Conservation (phyloP, 2,888 invertebrate species). For the Apoderus coryli region DNA sequence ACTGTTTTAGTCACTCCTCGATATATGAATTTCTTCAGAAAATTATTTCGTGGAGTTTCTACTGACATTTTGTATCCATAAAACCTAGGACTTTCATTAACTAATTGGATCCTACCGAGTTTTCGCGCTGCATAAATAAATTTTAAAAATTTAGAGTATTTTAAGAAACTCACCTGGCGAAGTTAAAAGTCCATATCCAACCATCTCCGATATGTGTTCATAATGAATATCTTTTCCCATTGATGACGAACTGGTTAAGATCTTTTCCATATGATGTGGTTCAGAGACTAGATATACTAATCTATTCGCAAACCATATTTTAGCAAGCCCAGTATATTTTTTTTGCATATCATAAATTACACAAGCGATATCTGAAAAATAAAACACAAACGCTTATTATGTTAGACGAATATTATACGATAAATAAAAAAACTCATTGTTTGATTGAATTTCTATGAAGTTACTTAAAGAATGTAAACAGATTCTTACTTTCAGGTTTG, state of each 20-base stretch:
- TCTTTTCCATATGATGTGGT: constrained; percentile 10
- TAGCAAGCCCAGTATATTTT: constrained; percentile 5
- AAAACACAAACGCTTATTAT: too few species aligned
- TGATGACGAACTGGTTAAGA: constrained; percentile 7
- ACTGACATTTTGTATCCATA: too few species aligned
- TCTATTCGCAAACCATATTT: constrained; percentile 11
- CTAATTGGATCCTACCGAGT: too few species aligned
- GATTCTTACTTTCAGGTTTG: neutral
- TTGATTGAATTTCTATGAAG: constrained; percentile 1
- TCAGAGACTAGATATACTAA: constrained; percentile 7
- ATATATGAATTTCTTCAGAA: too few species aligned
- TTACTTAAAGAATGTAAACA: constrained; percentile 1
- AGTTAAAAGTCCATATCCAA: constrained; percentile 10
- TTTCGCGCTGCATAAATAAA: neutral
- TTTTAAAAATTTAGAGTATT: neutral
- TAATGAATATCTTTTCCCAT: constrained; percentile 9
- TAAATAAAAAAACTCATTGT: too few species aligned
- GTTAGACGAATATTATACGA: too few species aligned
- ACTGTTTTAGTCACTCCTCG: too few species aligned
- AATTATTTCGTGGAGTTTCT: too few species aligned
- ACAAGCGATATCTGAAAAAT: too few species aligned
- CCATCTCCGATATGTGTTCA: constrained; percentile 6
- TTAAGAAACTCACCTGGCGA: neutral
- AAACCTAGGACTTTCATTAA: too few species aligned
- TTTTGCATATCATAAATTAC: too few species aligned